Evolutionary conservation across 2,888 invertebrate species (phyloP), one percentile per base, ranked within the genome.

Genomic region (Harmothoe impar): DNA sequence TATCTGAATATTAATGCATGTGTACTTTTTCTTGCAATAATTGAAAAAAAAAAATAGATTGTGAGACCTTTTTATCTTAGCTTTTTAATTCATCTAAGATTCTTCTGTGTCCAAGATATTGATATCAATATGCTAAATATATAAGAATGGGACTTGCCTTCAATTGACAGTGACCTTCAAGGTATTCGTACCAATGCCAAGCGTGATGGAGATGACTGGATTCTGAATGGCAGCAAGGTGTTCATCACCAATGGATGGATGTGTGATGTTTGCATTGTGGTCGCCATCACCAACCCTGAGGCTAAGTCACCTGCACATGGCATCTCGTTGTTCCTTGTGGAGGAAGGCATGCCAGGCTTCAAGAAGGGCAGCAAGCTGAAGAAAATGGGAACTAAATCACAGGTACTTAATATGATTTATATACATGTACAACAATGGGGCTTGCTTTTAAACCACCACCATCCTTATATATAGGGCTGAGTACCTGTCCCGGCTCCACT

Each of bases 181-280:
- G 96, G 96, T 20, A 94, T 96, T 3, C 92, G 94, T 62, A 96
- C 96, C 5, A 94, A 94, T 92, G 96, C 96, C 17, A 95, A 94
- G 90, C 94, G 94, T 89, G 96, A 96, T 93, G 96, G 96, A 0
- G 94, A 94, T 91, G 96, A 96, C 93, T 96, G 95, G 94, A 96
- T 96, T 90, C 93, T 96, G 33, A 96, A 96, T 92, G 96, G 96
- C 54, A 95, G 95, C 92, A 96, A 96, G 93, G 95, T 95, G 20
- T 96, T 96, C 93, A 96, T 96, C 91, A 96, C 96, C 35, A 96
- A 96, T 92, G 96, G 96, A 35, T 95, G 93, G 92, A 94, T 95
- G 94, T 91, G 94, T 43, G 96, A 96, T 92, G 92, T 96, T 0
- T 95, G 95, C n/a, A 93, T 96, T 52, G 96, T 96, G 15, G 96